A percentile compares a stretch with the other conserved stretches of the same genome.
These are phyloP conservation scores for Atta cephalotes DNA, from an alignment of 1,140 invertebrate genomes.

Conservation along the genomic window DNA sequence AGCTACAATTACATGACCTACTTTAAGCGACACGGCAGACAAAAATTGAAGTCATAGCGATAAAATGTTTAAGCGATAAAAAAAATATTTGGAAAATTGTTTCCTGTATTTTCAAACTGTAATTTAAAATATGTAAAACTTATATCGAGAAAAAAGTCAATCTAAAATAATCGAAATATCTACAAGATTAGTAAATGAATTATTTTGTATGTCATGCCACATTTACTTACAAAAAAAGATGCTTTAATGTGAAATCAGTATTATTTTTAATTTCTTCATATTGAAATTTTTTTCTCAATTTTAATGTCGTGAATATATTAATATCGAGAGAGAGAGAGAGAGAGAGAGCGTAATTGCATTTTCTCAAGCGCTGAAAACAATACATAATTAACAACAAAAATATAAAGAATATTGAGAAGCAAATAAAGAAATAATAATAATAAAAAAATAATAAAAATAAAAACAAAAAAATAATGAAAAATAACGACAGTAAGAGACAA, in stretches of 20 bases:
- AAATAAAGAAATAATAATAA: no score
- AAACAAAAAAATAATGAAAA: no score
- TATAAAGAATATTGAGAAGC: no score
- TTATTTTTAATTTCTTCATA: neutral
- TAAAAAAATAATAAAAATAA: no score
- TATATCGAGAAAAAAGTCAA: neutral
- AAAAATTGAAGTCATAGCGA: neutral
- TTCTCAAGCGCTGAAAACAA: no score
- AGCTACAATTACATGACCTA: conserved; percentile 32
- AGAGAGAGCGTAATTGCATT: no score
- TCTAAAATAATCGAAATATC: neutral
- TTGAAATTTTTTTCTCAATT: neutral
- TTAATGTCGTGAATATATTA: neutral
- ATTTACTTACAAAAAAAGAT: neutral
- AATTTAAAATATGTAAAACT: neutral
- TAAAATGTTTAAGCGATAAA: neutral
- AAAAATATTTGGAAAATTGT: neutral
- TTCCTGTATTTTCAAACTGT: neutral
- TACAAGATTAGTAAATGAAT: neutral
- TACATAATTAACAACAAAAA: no score
- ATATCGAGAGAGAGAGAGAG: no score
- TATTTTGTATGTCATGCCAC: neutral
- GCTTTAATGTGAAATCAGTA: neutral
- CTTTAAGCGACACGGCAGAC: neutral
- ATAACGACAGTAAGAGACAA: no score